Conservation (phyloP, 2,797 vertebrate genomes). For the Buceros bicornis region DNA sequence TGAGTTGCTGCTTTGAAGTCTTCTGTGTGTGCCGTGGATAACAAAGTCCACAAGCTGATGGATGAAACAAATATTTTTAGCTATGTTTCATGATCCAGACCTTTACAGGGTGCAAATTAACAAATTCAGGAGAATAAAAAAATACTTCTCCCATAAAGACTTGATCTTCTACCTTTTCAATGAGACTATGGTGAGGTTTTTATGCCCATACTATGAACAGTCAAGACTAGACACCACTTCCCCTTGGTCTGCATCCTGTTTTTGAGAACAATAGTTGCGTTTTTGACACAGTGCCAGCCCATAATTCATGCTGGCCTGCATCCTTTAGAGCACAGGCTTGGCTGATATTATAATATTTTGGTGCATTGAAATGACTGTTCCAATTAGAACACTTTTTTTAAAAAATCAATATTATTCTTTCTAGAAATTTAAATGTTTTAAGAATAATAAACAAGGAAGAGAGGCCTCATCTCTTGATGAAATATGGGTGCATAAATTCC, state of each 20-base stretch:
- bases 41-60: neutral
- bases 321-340: neutral
- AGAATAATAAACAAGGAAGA: neutral
- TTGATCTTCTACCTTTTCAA: neutral
- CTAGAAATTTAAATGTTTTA: neutral
- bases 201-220: neutral
- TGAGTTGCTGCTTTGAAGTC: neutral
- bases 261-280: constrained; percentile 76
- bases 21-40: neutral
- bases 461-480: neutral
- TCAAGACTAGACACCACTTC: constrained; percentile 73
- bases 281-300: constrained; percentile 69
- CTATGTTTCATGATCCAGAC: neutral
- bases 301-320: constrained; percentile 19
- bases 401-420: neutral
- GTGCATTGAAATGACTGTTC: neutral
- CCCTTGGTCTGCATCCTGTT: constrained; percentile 79
- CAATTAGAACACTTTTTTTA: neutral
- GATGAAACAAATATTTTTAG: neutral
- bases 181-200: neutral
- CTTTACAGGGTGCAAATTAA: neutral
- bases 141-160: neutral
- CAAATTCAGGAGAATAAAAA: neutral
- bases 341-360: neutral
- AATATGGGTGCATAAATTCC: neutral